A percentile compares a stretch with the other conserved stretches of the same genome.
phyloP scores from a whole-genome alignment of 2,113 vertebrate genomes.

The Oplegnathus fasciatus region DNA sequence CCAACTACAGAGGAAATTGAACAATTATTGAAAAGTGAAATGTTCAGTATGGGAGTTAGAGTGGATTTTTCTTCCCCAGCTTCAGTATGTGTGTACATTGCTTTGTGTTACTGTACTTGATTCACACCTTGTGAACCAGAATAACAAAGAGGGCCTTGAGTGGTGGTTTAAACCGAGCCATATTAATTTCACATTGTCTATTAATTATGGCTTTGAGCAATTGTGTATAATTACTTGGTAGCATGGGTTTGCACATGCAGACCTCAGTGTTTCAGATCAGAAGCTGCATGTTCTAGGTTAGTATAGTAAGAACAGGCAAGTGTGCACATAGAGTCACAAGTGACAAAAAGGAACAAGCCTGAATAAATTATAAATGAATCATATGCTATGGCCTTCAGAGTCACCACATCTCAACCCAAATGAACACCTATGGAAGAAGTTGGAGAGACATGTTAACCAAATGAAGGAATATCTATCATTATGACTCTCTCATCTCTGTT shows the following conservation, averaged over 20 bases:
- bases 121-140: conserved; percentile 19
- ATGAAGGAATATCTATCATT: neutral
- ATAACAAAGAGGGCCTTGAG: conserved; percentile 8
- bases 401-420: too few species aligned
- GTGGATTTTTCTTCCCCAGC: conserved; percentile 8
- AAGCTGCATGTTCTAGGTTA: neutral
- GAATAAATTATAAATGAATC: neutral
- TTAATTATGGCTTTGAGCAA: conserved; percentile 21
- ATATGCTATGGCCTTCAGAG: neutral
- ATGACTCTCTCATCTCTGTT: neutral
- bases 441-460: neutral
- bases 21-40: conserved; percentile 36
- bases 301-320: neutral
- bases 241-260: neutral
- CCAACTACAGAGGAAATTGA: conserved; percentile 50
- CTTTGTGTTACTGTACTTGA: conserved; percentile 11
- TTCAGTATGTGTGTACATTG: neutral
- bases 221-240: neutral
- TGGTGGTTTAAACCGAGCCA: neutral
- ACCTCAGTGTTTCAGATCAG: neutral
- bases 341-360: neutral
- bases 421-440: neutral
- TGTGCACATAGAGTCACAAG: neutral
- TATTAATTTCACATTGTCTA: conserved; percentile 21
- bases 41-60: conserved; percentile 7